A percentile compares a stretch with the other conserved stretches of the same genome.
Conservation (phyloP, 2,113 vertebrate species). For the Poeciliopsis retropinna region DNA sequence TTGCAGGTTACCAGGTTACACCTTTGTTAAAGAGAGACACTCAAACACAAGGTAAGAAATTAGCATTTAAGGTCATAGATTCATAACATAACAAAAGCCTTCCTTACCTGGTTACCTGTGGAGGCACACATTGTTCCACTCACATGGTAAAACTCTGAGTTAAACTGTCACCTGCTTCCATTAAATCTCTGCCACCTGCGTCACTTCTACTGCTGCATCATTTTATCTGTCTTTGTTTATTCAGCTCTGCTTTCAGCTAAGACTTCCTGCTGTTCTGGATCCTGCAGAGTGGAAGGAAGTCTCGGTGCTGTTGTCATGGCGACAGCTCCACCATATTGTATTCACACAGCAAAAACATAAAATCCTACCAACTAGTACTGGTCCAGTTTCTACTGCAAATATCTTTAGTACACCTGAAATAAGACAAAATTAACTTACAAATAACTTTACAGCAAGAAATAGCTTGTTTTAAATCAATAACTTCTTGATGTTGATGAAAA, state of each 20-base stretch:
- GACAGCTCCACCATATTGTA: constrained; percentile 31
- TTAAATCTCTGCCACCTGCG: too few relatives aligned
- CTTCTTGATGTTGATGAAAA: too few relatives aligned
- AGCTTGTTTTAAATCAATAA: too few relatives aligned
- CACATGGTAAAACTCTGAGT: not conserved
- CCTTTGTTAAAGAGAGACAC: constrained; percentile 56
- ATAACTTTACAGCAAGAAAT: too few relatives aligned
- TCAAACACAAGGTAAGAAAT: not conserved
- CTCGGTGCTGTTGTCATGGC: constrained; percentile 41
- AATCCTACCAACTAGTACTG: too few relatives aligned
- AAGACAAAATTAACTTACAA: too few relatives aligned
- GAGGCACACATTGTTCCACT: constrained; percentile 30
- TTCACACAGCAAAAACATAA: constrained; percentile 4
- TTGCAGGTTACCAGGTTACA: constrained; percentile 76
- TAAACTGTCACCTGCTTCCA: constrained; percentile 12
- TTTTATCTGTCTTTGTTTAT: not conserved
- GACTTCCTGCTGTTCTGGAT: constrained; percentile 24
- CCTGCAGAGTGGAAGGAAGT: not conserved
- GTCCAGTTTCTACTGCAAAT: too few relatives aligned
- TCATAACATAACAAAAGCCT: not conserved
- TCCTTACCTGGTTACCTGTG: constrained; percentile 13
- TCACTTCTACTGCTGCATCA: not conserved
- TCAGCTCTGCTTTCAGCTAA: not conserved
- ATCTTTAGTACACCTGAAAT: too few relatives aligned
- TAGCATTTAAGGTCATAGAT: not conserved